These are phyloP conservation scores for Burhinus bistriatus DNA, from an alignment of 2,113 vertebrate species.

Conservation along the genomic window DNA sequence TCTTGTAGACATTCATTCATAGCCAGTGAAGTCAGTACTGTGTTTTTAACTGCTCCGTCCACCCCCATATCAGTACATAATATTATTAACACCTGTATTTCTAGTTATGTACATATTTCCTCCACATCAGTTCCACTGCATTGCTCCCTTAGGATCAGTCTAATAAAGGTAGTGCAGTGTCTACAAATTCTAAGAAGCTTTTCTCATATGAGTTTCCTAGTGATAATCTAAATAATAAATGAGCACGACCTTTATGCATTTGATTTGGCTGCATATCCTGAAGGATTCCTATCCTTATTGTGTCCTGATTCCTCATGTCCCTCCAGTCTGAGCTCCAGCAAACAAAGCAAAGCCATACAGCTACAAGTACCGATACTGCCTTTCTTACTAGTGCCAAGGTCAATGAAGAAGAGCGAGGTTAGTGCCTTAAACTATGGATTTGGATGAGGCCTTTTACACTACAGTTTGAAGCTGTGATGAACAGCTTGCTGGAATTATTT, in stretches of 20 bases:
- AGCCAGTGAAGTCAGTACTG: not conserved
- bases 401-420: not conserved
- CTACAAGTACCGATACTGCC: not conserved
- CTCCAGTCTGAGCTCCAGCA: not conserved
- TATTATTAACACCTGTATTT: slow-evolving; percentile 6
- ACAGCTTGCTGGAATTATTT: not conserved
- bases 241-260: not conserved
- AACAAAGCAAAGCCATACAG: not conserved
- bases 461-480: not conserved
- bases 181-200: slow-evolving; percentile 8
- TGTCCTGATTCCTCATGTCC: not conserved
- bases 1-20: not conserved
- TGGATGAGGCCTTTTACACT: not conserved
- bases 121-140: not conserved
- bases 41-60: not conserved
- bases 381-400: not conserved
- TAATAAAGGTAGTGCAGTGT: not conserved
- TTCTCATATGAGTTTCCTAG: not conserved
- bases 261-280: not conserved
- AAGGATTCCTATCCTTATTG: not conserved
- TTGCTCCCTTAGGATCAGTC: not conserved
- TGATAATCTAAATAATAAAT: slow-evolving; percentile 24
- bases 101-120: not conserved
- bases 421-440: not conserved
- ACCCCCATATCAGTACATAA: not conserved